A percentile compares a stretch with the other conserved stretches of the same genome.
Conservation (phyloP, 2,797 vertebrate genomes). For the Microtus obscurus region DNA sequence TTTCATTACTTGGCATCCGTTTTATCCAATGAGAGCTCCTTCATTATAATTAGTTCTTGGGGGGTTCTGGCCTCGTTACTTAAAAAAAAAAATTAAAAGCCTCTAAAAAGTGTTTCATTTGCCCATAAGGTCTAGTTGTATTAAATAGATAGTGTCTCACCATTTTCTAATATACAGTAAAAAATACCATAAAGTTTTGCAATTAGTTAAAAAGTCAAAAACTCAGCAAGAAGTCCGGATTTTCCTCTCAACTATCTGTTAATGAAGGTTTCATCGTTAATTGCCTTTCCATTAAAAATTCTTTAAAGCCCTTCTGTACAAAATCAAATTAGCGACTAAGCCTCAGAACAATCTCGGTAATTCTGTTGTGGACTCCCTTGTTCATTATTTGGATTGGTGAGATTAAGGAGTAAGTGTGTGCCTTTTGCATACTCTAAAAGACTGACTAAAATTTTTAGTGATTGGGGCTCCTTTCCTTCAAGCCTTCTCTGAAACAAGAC, state of each 20-base stretch:
- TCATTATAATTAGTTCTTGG: constrained; percentile 73
- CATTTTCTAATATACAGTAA: constrained; percentile 74
- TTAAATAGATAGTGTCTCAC: constrained; percentile 54
- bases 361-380: constrained; percentile 71
- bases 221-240: constrained; percentile 83
- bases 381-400: constrained; percentile 78
- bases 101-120: constrained; percentile 72
- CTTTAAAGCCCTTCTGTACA: constrained; percentile 79
- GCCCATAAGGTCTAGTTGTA: constrained; percentile 69
- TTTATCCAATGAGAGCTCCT: constrained; percentile 68
- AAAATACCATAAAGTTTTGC: constrained; percentile 73
- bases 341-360: constrained; percentile 75
- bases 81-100: constrained; percentile 59
- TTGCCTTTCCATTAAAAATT: constrained; percentile 84
- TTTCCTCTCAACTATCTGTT: constrained; percentile 78
- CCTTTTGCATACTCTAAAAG: constrained; percentile 70
- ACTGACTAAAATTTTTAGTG: constrained; percentile 45
- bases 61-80: constrained; percentile 57
- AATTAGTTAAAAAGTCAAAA: constrained; percentile 78
- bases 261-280: constrained; percentile 84
- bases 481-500: constrained; percentile 51
- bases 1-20: constrained; percentile 61
- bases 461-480: constrained; percentile 47
- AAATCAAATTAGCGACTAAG: constrained; percentile 82
- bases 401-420: constrained; percentile 66